Evolutionary conservation across 1,140 invertebrate genomes (phyloP).

Genomic region (Trachymyrmex septentrionalis): DNA sequence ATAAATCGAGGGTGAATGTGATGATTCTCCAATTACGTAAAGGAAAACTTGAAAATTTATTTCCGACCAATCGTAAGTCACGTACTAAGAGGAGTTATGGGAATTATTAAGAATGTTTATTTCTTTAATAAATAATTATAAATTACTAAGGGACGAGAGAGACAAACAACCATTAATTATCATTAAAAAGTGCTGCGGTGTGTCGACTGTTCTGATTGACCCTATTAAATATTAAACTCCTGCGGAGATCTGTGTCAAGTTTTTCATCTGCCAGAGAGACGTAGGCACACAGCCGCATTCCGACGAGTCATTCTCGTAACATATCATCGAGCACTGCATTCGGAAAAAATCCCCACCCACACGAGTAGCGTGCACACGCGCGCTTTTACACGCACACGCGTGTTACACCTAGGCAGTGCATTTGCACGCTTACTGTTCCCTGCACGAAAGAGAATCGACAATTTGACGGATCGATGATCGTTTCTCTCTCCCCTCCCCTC

Average conservation of each 20-base stretch:
- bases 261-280: constrained; percentile 10
- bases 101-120: not conserved
- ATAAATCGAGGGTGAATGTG: not conserved
- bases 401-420: not conserved
- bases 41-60: not conserved
- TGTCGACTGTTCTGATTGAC: constrained; percentile 42
- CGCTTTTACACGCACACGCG: too few relatives aligned
- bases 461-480: constrained; percentile 65
- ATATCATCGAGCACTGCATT: constrained; percentile 24
- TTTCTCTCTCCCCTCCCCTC: constrained; percentile 7
- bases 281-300: not conserved
- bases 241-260: constrained; percentile 48
- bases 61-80: not conserved
- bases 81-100: not conserved
- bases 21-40: not conserved
- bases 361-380: not conserved
- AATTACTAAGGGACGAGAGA: not conserved
- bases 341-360: constrained; percentile 1
- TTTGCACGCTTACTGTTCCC: not conserved
- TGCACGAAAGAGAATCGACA: constrained; percentile 52
- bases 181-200: constrained; percentile 32
- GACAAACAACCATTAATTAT: constrained; percentile 26
- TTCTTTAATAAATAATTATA: constrained; percentile 23
- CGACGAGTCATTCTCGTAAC: constrained; percentile 42
- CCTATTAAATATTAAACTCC: constrained; percentile 53